Base-by-base conservation (phyloP, 2,888 invertebrate genomes). In the Thelaira solivaga region DNA sequence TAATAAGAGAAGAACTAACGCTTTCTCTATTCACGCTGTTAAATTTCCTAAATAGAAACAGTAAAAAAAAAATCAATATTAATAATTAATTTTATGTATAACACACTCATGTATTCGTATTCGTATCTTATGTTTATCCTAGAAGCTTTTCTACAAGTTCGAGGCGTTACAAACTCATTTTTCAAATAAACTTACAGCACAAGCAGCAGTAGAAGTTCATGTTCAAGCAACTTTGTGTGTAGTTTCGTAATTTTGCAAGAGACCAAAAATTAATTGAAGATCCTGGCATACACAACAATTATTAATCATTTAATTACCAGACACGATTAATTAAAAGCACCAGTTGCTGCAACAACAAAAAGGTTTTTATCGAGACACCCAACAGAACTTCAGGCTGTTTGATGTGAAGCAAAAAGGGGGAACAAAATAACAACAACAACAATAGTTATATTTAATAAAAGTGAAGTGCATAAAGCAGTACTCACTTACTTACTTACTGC, bases 261-360 rank as follows among this genome's bases (percentile, higher is more conserved):
- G 24, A 55, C 16, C 16, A 69, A 34, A 72, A 62, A 62, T 47
- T 45, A 45, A 45, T 45, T 72, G n/a, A 62, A 72, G 36, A 55
- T 62, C 53, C 62, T 72, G 45, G 16, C 20, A 20, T 5, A 51
- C n/a, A n/a, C n/a, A n/a, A n/a, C 62, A 62, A 72, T 62, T 53
- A 72, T 72, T 62, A 72, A 62, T 72, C 72, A 72, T 72, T 72
- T 72, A 72, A 72, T 72, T 72, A 62, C 62, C 45, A 72, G 72
- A 72, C 62, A 55, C 62, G 62, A 72, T 62, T 62, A 72, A 62
- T 62, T 62, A 45, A 55, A 72, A 62, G 36, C 53, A 62, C 62
- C 55, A 62, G 20, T 39, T 29, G n/a, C n/a, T n/a, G 62, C 26
- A 18, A 34, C 8, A 24, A 34, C 13, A 2, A 20, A 49, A 61